These are phyloP conservation scores for Platyrinchus mystaceus DNA, from an alignment of 2,797 vertebrate genomes.

Conservation along the genomic window DNA sequence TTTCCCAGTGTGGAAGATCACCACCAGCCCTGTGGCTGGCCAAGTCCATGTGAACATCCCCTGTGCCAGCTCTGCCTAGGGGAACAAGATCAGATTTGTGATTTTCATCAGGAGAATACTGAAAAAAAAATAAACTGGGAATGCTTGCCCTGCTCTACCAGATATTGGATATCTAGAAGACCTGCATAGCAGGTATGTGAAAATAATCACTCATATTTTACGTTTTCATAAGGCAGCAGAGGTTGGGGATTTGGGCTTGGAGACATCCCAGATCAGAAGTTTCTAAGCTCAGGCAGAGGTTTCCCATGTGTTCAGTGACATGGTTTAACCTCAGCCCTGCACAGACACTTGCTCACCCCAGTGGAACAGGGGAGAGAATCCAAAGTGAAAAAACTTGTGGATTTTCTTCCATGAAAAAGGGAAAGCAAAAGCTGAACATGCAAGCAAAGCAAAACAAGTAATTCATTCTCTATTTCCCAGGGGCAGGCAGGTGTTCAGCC, in stretches of 20 bases:
- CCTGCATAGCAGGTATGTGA: background rate
- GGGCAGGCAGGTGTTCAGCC: background rate
- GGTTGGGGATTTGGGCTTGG: background rate
- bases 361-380: background rate
- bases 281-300: background rate
- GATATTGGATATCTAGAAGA: background rate
- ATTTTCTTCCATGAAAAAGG: background rate
- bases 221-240: background rate
- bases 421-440: background rate
- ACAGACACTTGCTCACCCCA: rapidly evolving
- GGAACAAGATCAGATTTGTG: rapidly evolving
- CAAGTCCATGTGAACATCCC: rapidly evolving
- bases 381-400: background rate
- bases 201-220: background rate
- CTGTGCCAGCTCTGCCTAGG: background rate
- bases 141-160: background rate
- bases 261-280: background rate
- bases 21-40: background rate
- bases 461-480: background rate
- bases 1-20: background rate
- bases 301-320: background rate
- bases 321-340: background rate
- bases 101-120: background rate
- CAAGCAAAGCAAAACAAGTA: background rate
- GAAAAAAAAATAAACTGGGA: background rate